Conservation (phyloP, 2,888 invertebrate species). For the Caenorhabditis becei region DNA sequence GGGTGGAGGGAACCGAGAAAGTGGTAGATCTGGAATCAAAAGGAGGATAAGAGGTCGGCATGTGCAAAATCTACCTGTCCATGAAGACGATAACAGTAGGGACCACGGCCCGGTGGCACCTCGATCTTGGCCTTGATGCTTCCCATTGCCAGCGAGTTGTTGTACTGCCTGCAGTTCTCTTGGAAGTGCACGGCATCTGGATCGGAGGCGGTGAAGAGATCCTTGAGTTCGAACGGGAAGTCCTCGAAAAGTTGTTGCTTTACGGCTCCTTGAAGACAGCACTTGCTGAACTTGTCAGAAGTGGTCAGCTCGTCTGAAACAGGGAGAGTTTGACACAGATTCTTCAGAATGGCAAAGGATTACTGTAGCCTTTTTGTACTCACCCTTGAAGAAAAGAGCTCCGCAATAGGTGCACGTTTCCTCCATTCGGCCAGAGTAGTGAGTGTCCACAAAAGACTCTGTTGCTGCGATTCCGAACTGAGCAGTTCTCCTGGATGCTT, state of each 20-base stretch:
- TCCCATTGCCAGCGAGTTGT: slow-evolving; percentile 47
- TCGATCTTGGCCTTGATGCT: slow-evolving; percentile 37
- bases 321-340: background rate
- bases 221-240: slow-evolving; percentile 4
- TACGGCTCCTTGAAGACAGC: slow-evolving; percentile 15
- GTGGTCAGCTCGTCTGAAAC: background rate
- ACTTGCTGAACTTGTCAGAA: slow-evolving; percentile 1
- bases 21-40: background rate
- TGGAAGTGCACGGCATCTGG: slow-evolving; percentile 14
- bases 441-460: background rate
- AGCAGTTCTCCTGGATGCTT: background rate
- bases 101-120: slow-evolving; percentile 28
- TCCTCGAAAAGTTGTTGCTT: slow-evolving; percentile 9
- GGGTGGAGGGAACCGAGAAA: background rate
- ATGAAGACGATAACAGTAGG: slow-evolving; percentile 51
- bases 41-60: background rate
- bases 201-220: background rate
- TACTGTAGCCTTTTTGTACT: no score
- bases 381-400: background rate
- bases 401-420: background rate
- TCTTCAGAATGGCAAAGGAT: no score
- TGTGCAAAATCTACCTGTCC: slow-evolving; percentile 18
- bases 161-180: slow-evolving; percentile 31
- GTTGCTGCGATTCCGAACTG: background rate
- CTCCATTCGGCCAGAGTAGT: slow-evolving; percentile 1